A percentile compares a stretch with the other conserved stretches of the same genome.
phyloP scores from a whole-genome alignment of 2,888 invertebrate species.

The Oxycera nigricornis region DNA sequence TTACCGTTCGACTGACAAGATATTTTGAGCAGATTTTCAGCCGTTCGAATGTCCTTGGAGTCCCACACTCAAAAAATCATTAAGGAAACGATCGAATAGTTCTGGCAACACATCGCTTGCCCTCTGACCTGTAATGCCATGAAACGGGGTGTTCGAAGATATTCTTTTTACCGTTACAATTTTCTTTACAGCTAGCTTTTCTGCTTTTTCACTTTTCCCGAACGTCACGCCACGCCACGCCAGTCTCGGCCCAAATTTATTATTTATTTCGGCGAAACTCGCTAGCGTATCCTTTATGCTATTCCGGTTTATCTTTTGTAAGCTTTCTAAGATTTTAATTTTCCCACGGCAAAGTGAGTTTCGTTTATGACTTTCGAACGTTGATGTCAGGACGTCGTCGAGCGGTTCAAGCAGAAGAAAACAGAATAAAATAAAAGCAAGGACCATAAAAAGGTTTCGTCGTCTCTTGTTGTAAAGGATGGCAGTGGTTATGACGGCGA shows the following conservation, averaged over 20 bases:
- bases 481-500: background rate
- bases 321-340: constrained; percentile 32
- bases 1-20: background rate
- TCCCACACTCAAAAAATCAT: too few species aligned
- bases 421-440: too few species aligned
- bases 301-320: constrained; percentile 17
- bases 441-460: background rate
- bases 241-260: constrained; percentile 15
- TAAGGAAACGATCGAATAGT: background rate
- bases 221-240: background rate
- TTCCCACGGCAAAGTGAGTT: constrained; percentile 17
- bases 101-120: background rate
- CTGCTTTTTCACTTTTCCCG: background rate
- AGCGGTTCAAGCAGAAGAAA: background rate
- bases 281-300: background rate
- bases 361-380: constrained; percentile 34
- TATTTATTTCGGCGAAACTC: constrained; percentile 28
- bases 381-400: background rate
- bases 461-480: background rate
- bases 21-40: background rate
- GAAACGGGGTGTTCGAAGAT: background rate
- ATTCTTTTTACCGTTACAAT: background rate
- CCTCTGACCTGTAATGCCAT: background rate
- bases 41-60: too few species aligned
- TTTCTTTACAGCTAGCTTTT: background rate